A percentile compares a stretch with the other conserved stretches of the same genome.
Evolutionary conservation across 2,113 vertebrate species (phyloP).

Genomic region (Hyla sarda): DNA sequence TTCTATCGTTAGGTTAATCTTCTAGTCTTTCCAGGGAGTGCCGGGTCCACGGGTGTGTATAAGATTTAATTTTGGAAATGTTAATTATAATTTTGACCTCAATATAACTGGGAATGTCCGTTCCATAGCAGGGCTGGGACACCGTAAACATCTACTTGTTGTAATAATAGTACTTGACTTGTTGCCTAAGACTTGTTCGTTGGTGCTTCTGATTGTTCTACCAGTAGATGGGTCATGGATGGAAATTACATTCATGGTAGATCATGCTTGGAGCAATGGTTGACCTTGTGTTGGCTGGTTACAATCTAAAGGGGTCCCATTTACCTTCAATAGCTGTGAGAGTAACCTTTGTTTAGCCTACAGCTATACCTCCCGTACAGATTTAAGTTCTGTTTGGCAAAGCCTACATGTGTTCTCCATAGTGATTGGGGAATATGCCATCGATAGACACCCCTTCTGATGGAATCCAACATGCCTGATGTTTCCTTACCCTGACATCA

Average conservation of each 20-base stretch:
- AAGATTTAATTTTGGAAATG: neutral
- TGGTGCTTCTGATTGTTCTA: neutral
- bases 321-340: neutral
- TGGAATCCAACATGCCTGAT: too few species aligned
- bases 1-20: neutral
- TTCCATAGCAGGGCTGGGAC: neutral
- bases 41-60: neutral
- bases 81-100: slow-evolving; percentile 11
- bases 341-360: too few species aligned
- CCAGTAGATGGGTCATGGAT: neutral
- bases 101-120: neutral
- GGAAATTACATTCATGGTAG: neutral
- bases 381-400: too few species aligned
- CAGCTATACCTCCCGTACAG: too few species aligned
- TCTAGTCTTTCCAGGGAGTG: neutral
- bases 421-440: too few species aligned
- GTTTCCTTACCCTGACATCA: too few species aligned
- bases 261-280: neutral
- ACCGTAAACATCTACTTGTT: neutral
- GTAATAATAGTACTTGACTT: neutral
- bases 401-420: too few species aligned
- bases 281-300: neutral
- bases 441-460: too few species aligned
- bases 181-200: neutral
- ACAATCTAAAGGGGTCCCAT: neutral